Base-by-base conservation (phyloP, 2,113 vertebrate species). In the Rhipidura dahli region DNA sequence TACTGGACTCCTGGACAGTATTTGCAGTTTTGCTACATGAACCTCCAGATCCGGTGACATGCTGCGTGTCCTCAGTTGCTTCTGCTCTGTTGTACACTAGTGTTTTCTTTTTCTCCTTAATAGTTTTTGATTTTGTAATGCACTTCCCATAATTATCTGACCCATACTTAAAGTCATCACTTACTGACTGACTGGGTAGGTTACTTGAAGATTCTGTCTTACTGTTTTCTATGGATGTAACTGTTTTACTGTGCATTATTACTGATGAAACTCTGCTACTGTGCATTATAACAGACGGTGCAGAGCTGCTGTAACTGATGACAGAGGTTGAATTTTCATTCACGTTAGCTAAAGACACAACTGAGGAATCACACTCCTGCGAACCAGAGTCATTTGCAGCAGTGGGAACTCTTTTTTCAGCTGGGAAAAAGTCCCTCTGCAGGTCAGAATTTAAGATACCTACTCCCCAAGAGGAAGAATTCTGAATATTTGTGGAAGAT, bases 61-160 rank as follows among this genome's bases (percentile, higher is more conserved):
- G 96, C 68, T 98, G 98, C 2, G 80, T 68, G 73, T 99, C 98
- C 87, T 98, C 98, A 12, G 97, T 90, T 95, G 97, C 92, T 63
- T 98, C 98, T 92, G 98, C 98, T 79, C 96, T 98, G 86, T 78
- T 98, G 97, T 69, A 97, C 95, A 88, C 93, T 51, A 71, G 50
- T n/a, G 97, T 86, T 15, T 98, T 97, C 94, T 99, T 99, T 81
- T 98, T 98, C 39, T 99, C 98, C 93, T 98, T 99, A 47, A 90
- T 3, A 71, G 92, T 42, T 91, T 97, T 98, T 96, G 97, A 64
- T 90, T 97, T 97, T 88, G 91, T 75, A 80, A 88, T 21, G 28
- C 65, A 79, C 73, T 96, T 96, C 28, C 87, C 94, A 1, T 33
- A 88, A 89, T 91, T 97, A 33, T 98, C 98, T 2, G 92, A 81